A percentile compares a stretch with the other conserved stretches of the same genome.
Conservation (phyloP, 2,797 vertebrate genomes). For the Tinamus major region DNA sequence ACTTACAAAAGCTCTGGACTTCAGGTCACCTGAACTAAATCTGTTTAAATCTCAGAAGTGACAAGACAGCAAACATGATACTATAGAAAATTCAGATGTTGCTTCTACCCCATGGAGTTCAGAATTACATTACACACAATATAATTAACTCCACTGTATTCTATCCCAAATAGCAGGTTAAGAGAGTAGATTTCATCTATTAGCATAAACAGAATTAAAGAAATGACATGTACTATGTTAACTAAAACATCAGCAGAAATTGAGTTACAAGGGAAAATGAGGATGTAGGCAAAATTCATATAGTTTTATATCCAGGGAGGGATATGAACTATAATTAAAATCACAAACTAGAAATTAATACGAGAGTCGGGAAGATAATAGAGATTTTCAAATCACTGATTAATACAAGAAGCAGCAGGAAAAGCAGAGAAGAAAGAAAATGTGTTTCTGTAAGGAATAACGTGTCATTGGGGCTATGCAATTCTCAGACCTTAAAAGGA, state of each 20-base stretch:
- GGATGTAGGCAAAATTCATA: conserved; percentile 2
- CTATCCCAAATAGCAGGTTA: conserved; percentile 69
- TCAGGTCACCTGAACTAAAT: conserved; percentile 68
- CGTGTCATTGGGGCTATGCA: neutral
- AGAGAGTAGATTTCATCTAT: conserved; percentile 63
- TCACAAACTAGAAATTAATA: conserved; percentile 52
- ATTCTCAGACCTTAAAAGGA: neutral
- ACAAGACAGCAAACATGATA: conserved; percentile 72
- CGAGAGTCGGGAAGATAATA: conserved; percentile 20
- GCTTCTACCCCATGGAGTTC: conserved; percentile 69
- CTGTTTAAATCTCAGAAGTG: conserved; percentile 71
- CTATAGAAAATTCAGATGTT: conserved; percentile 72
- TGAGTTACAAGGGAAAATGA: conserved; percentile 29
- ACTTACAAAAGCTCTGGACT: conserved; percentile 67
- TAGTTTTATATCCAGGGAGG: conserved; percentile 12
- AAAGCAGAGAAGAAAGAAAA: conserved; percentile 33
- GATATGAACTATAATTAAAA: conserved; percentile 68
- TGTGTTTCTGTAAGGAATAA: neutral
- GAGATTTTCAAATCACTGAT: conserved; percentile 28
- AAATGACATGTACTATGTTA: conserved; percentile 26
- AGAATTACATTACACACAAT: conserved; percentile 75
- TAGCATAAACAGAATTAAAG: conserved; percentile 71
- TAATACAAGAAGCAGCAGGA: conserved; percentile 25
- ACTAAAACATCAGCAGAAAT: conserved; percentile 42
- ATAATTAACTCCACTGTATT: conserved; percentile 76